Base-by-base conservation (phyloP, 64 coral and sea anemone species). In the Orbicella faveolata region DNA sequence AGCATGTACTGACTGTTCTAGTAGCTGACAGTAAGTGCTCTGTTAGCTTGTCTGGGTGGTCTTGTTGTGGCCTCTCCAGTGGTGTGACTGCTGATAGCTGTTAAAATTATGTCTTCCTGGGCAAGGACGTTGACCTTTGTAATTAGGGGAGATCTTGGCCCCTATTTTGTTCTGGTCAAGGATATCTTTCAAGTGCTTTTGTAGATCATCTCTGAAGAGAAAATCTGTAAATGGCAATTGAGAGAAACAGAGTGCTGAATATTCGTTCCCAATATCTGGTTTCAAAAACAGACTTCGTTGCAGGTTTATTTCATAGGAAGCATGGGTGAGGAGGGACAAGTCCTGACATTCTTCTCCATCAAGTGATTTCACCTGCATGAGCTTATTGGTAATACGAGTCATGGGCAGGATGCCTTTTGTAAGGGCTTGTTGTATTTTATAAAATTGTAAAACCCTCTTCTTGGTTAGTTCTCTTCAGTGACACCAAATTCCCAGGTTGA, bases 161-260 rank as follows among this genome's bases (percentile, higher is more conserved):
- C 76, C 70, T 57, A 93, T 87, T 93, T 87, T 93, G 78, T 81
- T 81, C 21, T 79, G 77, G 36, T 78, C 75, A 17, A 66, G 69
- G 52, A 80, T 93, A 35, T 75, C 91, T 82, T 88, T 93, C 30
- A 93, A 63, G 20, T 81, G 84, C 21, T 81, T 79, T 65, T 87
- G 69, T 30, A 88, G 61, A 76, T 93, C 90, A 74, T 93, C 86
- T 73, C 91, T 75, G 81, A 93, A 93, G 64, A 93, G 78, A 14
- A 88, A 63, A 61, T 93, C 91, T 21, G 85, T 93, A 79, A 93
- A 90, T 79, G 83, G 57, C 17, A 81, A 34, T 44, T 93, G 64
- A 41, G 75, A 59, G 30, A 52, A 88, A 67, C 85, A 88, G 17
- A 81, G 44, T 39, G 75, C 35, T 37, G 30, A 35, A 11, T 52